A percentile compares a stretch with the other conserved stretches of the same genome.
Evolutionary conservation across 2,113 vertebrate species (phyloP).

Genomic region (Thamnaconus septentrionalis): DNA sequence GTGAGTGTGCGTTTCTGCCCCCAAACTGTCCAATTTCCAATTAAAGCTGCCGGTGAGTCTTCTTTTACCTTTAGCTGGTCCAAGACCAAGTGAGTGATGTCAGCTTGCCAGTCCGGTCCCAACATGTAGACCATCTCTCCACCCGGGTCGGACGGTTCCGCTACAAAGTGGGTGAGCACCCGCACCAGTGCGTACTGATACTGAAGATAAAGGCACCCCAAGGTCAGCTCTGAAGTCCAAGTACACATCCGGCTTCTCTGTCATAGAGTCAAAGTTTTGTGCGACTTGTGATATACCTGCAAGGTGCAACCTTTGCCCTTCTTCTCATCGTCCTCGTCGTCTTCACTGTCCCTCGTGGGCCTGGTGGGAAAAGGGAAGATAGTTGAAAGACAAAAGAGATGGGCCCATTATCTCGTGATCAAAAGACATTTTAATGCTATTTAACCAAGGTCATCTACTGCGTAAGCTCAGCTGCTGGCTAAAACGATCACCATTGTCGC

Average conservation of each 20-base stretch:
- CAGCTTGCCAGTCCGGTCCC: slow-evolving; percentile 92
- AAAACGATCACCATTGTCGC: too few relatives aligned
- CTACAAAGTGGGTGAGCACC: slow-evolving; percentile 93
- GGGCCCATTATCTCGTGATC: not conserved
- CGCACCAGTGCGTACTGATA: slow-evolving; percentile 92
- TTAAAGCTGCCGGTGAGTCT: not conserved
- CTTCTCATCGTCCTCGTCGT: slow-evolving; percentile 94
- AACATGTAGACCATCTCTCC: slow-evolving; percentile 88
- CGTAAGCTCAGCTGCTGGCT: too few relatives aligned
- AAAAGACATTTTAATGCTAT: not conserved
- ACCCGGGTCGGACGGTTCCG: slow-evolving; percentile 79
- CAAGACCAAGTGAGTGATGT: slow-evolving; percentile 90
- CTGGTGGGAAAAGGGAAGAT: slow-evolving; percentile 68
- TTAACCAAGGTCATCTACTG: too few relatives aligned
- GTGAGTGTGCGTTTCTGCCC: too few relatives aligned
- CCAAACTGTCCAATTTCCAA: too few relatives aligned
- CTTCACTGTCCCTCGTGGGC: slow-evolving; percentile 93
- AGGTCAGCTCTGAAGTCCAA: not conserved
- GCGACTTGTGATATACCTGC: slow-evolving; percentile 61
- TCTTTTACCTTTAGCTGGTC: slow-evolving; percentile 83
- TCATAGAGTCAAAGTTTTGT: not conserved
- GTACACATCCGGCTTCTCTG: too few relatives aligned
- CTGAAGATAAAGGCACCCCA: slow-evolving; percentile 54
- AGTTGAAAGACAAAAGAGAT: slow-evolving; percentile 14
- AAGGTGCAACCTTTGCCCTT: slow-evolving; percentile 90